A percentile compares a stretch with the other conserved stretches of the same genome.
Conservation (phyloP, 2,888 invertebrate genomes). For the Pardosa pseudoannulata region DNA sequence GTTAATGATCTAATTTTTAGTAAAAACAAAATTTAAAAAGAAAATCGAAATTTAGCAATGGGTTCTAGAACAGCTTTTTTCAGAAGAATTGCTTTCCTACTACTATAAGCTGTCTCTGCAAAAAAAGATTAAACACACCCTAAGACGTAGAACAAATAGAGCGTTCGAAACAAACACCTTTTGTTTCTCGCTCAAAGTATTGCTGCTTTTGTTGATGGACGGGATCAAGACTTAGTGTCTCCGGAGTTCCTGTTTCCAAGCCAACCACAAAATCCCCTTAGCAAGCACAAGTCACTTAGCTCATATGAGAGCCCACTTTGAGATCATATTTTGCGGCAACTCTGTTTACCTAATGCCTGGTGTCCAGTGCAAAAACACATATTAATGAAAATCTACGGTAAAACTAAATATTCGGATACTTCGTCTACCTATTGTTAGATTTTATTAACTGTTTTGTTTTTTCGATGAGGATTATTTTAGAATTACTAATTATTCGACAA, state of each 20-base stretch:
- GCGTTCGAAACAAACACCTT: not conserved
- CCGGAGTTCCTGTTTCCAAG: not conserved
- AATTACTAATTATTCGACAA: too few relatives aligned
- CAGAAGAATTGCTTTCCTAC: too few relatives aligned
- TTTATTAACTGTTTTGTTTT: too few relatives aligned
- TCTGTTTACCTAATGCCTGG: not conserved
- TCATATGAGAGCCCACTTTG: not conserved
- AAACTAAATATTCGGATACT: not conserved
- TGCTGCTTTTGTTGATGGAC: not conserved
- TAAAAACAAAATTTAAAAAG: too few relatives aligned
- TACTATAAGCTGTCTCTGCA: too few relatives aligned
- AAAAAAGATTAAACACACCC: not conserved
- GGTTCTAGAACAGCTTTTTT: too few relatives aligned
- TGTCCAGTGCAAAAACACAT: not conserved
- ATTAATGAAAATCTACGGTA: not conserved
- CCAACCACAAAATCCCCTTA: not conserved
- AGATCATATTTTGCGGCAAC: not conserved
- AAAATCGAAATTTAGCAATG: too few relatives aligned
- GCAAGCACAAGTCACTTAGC: not conserved
- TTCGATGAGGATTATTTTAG: too few relatives aligned
- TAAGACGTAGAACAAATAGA: not conserved
- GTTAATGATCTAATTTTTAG: too few relatives aligned
- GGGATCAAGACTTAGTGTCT: not conserved
- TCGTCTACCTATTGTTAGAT: not conserved
- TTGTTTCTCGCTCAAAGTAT: not conserved